Conservation (phyloP, 1,140 invertebrate species). For the Apis dorsata region DNA sequence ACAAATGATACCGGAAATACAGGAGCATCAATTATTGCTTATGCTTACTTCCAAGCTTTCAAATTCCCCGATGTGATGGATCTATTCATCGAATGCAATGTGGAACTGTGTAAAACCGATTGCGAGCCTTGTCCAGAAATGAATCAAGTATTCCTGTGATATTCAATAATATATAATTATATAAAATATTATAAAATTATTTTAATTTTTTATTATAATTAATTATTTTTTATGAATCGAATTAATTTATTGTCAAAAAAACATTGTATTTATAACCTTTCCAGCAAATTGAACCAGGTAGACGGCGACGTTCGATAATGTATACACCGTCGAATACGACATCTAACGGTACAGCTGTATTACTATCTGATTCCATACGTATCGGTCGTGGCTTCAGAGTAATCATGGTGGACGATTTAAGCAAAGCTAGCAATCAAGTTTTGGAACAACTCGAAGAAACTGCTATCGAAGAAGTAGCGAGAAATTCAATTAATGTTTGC, state of each 20-base stretch:
- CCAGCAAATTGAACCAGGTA: slow-evolving; percentile 83
- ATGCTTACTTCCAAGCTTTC: slow-evolving; percentile 91
- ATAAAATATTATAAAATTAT: too few relatives aligned
- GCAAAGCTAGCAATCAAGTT: slow-evolving; percentile 66
- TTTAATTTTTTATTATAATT: too few relatives aligned
- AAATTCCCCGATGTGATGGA: slow-evolving; percentile 95
- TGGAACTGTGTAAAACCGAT: slow-evolving; percentile 90
- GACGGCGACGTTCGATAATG: slow-evolving; percentile 80
- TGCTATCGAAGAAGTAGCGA: slow-evolving; percentile 59
- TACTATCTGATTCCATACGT: slow-evolving; percentile 80
- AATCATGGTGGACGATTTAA: slow-evolving; percentile 84
- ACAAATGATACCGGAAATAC: slow-evolving; percentile 87
- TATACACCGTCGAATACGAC: slow-evolving; percentile 64
- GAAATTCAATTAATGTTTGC: slow-evolving; percentile 67
- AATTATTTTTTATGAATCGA: too few relatives aligned
- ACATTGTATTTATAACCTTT: neutral
- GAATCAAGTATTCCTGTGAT: slow-evolving; percentile 78
- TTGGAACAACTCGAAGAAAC: slow-evolving; percentile 69
- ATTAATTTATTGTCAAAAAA: neutral
- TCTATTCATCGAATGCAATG: slow-evolving; percentile 90
- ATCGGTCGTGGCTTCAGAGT: slow-evolving; percentile 84
- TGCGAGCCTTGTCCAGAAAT: slow-evolving; percentile 87
- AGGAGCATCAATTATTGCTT: slow-evolving; percentile 89
- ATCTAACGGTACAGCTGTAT: slow-evolving; percentile 69
- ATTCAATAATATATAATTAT: too few relatives aligned